These are phyloP conservation scores for Cyprinella venusta DNA, from an alignment of 2,797 vertebrate species.

Conservation along the genomic window DNA sequence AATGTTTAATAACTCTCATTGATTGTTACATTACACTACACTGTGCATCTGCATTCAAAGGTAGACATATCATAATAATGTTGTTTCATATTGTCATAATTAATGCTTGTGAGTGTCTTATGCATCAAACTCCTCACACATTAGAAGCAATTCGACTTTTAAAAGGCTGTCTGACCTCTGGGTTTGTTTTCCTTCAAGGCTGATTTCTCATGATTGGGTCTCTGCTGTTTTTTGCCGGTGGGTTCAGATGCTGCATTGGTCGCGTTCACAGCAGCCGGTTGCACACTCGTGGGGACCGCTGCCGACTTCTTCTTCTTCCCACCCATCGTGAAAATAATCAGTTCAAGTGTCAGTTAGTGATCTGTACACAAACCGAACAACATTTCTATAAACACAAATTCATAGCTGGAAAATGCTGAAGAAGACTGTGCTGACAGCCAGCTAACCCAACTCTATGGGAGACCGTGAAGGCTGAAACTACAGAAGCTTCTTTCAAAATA, in stretches of 20 bases:
- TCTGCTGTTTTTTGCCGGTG: constrained; percentile 65
- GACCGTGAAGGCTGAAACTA: neutral
- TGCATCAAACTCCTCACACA: neutral
- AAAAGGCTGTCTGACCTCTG: constrained; percentile 68
- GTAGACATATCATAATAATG: neutral
- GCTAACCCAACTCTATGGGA: neutral
- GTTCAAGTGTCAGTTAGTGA: neutral
- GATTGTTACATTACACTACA: neutral
- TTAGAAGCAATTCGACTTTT: neutral
- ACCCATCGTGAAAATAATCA: constrained; percentile 68
- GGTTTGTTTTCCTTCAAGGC: constrained; percentile 74
- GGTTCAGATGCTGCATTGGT: constrained; percentile 62
- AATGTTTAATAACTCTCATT: neutral
- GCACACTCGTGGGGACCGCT: constrained; percentile 46
- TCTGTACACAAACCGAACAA: too few relatives aligned
- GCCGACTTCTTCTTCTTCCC: constrained; percentile 81
- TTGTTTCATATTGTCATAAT: neutral
- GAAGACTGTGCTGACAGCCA: neutral
- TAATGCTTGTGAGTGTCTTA: neutral
- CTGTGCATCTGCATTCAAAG: neutral
- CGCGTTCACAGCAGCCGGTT: constrained; percentile 55
- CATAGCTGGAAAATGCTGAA: neutral
- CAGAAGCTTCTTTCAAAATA: constrained; percentile 40
- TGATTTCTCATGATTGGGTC: constrained; percentile 64
- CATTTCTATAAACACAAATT: neutral